phyloP scores from a whole-genome alignment of 2,797 vertebrate genomes.

The Picus viridis region DNA sequence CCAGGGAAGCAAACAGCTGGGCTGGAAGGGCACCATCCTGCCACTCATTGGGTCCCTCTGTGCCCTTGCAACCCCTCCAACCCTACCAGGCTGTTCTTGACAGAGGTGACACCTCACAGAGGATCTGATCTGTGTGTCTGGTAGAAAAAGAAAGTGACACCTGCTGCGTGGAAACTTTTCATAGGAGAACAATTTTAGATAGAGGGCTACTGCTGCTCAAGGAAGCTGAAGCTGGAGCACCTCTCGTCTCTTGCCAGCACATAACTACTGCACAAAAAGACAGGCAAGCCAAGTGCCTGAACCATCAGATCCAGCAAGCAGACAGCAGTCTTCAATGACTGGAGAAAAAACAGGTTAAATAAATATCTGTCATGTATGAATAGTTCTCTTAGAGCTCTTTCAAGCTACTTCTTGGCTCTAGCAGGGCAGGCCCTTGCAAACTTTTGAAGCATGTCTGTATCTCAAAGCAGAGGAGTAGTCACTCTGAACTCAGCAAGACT shows the following conservation, averaged over 20 bases:
- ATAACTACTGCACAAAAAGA: neutral
- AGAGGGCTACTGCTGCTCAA: neutral
- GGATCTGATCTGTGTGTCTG: neutral
- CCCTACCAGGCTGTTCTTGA: neutral
- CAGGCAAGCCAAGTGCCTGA: neutral
- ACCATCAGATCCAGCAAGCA: neutral
- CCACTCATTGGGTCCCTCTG: neutral
- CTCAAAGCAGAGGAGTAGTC: neutral
- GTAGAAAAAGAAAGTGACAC: neutral
- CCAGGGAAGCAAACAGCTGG: neutral
- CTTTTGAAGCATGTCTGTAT: neutral
- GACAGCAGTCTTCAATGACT: neutral
- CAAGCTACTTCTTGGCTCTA: neutral
- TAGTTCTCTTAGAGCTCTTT: neutral
- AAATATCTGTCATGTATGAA: neutral
- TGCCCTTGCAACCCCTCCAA: neutral
- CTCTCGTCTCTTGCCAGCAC: neutral
- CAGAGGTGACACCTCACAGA: neutral
- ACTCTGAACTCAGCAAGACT: neutral
- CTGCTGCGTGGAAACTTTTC: neutral
- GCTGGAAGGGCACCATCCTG: neutral
- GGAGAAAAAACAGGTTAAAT: neutral
- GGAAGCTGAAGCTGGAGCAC: neutral
- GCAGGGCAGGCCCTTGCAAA: neutral
- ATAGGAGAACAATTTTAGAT: neutral